Conservation (phyloP, 2,113 vertebrate genomes). For the Zosterops borbonicus region DNA sequence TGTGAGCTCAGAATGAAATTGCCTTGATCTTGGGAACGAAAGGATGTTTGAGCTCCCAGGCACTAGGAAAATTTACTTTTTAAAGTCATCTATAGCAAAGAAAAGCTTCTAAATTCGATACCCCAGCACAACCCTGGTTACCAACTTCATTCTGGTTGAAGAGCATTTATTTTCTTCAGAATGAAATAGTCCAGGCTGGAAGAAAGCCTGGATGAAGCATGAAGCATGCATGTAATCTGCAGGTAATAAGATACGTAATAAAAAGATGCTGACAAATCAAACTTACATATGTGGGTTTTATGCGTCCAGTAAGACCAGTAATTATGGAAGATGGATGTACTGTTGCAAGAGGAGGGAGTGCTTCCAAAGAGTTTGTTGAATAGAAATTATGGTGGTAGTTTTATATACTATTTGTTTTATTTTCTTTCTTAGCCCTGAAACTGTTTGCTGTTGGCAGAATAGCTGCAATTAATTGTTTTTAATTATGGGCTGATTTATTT, state of each 20-base stretch:
- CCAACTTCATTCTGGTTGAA: background rate
- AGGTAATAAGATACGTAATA: background rate
- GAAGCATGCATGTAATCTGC: background rate
- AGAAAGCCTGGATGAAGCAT: background rate
- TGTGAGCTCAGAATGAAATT: background rate
- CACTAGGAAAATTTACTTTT: background rate
- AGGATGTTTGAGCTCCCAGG: background rate
- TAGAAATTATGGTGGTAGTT: background rate
- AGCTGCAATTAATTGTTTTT: background rate
- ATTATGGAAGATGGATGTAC: background rate
- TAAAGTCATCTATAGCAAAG: background rate
- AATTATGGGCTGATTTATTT: constrained; percentile 29
- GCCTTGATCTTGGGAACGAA: background rate
- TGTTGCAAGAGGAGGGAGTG: background rate
- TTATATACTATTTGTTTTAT: background rate
- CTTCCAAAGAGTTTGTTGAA: background rate
- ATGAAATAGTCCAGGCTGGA: background rate
- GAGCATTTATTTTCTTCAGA: background rate
- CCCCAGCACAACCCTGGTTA: background rate
- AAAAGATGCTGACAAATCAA: background rate
- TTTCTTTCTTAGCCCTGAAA: background rate
- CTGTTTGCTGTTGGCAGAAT: background rate
- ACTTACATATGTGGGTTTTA: background rate
- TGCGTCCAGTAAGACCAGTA: background rate
- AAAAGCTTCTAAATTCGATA: background rate